Evolutionary conservation across 2,797 vertebrate species (phyloP).

Genomic region (Heteromormyrus szaboi): DNA sequence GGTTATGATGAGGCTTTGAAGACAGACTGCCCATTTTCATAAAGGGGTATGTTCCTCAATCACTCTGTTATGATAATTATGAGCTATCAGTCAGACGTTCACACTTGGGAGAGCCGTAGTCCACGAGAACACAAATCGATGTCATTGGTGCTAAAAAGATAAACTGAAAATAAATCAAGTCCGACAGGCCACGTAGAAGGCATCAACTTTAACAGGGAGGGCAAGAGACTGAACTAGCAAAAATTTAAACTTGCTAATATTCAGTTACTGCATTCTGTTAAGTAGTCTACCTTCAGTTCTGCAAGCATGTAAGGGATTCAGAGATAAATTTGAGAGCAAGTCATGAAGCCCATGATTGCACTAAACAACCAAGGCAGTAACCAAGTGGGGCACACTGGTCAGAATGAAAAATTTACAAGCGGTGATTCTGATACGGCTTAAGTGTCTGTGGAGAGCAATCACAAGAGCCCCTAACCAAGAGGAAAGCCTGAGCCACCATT

Average conservation of each 20-base stretch:
- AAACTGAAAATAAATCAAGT: background rate
- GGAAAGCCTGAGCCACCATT: background rate
- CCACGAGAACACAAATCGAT: background rate
- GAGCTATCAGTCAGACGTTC: background rate
- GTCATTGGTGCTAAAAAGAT: background rate
- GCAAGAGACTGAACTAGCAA: background rate
- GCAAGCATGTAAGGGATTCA: background rate
- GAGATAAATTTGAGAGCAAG: background rate
- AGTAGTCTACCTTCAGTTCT: background rate
- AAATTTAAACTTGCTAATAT: background rate
- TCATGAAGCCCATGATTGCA: background rate
- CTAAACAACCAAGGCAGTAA: background rate
- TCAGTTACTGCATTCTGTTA: background rate
- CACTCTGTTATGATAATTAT: background rate
- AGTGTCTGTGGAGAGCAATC: slow-evolving; percentile 9
- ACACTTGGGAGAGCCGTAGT: background rate
- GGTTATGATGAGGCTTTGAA: background rate
- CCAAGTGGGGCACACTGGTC: background rate
- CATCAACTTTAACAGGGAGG: background rate
- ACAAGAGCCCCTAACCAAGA: background rate
- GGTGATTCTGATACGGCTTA: background rate
- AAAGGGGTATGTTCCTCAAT: background rate
- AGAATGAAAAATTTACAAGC: background rate
- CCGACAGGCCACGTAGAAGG: background rate
- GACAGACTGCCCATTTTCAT: background rate